Base-by-base conservation (phyloP, 2,888 invertebrate genomes). In the Amphipoea oculea region DNA sequence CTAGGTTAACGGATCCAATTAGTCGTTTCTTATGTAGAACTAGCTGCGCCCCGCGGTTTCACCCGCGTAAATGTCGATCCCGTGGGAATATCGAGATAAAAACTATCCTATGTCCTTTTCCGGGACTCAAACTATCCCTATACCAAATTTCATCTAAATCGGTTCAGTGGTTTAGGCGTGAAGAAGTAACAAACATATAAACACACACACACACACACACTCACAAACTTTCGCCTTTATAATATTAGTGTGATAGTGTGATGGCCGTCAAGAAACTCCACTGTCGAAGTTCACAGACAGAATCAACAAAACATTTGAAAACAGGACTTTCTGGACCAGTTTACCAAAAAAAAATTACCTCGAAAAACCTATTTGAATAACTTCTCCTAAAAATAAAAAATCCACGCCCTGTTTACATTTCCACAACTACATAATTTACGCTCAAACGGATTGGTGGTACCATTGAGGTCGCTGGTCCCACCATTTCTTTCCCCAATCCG, bases 401-500 rank as follows among this genome's bases (percentile, higher is more conserved):
- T 51, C 65, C 23, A 60, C 60, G 73, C 1, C 40, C 29, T 65
- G 42, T 72, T 84, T 74, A 71, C 62, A 62, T 82, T 74, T 70
- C 62, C n/a, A 4, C 23, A 77, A 76, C 76, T 86, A 82, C 40
- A 40, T 40, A 40, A 40, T 84, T 84, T 62, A 63, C 20, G n/a
- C 40, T 51, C 17, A 87, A 76, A 82, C 12, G 51, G 40, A 81
- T 81, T 45, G 66, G 42, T 20, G 57, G 45, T 65, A 76, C 77
- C 65, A 80, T 82, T 79, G 54, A 77, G 45, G 73, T 82, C 36
- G 60, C 66, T 66, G 75, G 73, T 67, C 48, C 80, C 40, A 42
- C 72, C 76, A 89, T 89, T 88, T 87, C n/a, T 36, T 81, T 83
- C 90, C 40, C 63, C 71, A 54, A 72, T 73, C 67, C 70, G 63